Evolutionary conservation across 2,888 invertebrate species (phyloP), one percentile per base, ranked within the genome.

Genomic region (Dynastes grantii): DNA sequence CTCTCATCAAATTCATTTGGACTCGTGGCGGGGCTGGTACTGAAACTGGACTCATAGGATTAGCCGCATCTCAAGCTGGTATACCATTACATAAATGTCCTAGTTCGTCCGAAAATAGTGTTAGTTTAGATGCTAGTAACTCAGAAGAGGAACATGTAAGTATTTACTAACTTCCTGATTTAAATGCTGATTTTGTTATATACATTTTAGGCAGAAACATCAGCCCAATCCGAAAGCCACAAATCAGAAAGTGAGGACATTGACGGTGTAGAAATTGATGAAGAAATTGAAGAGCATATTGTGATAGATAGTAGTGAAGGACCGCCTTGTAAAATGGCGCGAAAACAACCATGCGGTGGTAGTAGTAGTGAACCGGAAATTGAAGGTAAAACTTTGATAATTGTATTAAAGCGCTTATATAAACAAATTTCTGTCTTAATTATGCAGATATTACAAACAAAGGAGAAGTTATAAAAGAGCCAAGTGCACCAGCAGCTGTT

Each of bases 1-100:
- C 97, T 0, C 89, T 98, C 80, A 96, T 96, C 83, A 97, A 97
- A 86, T 94, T 96, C 84, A 94, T 98, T 88, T 98, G 97, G 97
- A 95, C 96, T 0, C 94, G 96, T 32, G 94, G 93, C 64, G 90
- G 89, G 73, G 84, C 86, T 8, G 90, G 87, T 83, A 88, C 85
- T 82, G 90, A 85, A 85, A 85, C 88, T 8, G 88, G 88, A 55
- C 82, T 89, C 45, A 88, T 89, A 27, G 88, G 88, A 78, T 85
- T 88, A 53, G 88, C 88, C 2, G 88, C 88, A 0, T 86, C 87
- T 2, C 90, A 84, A 87, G 85, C 90, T 88, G 89, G 90, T 85
- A 85, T 88, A 76, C 84, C 87, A 16, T 88, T 90, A 82, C 92
- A 89, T 83, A 92, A 88, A 85, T 92, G 90, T 83, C 90, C 91